Evolutionary conservation across 1,140 invertebrate species (phyloP), one percentile per base, ranked within the genome.

Genomic region (Lerema accius): DNA sequence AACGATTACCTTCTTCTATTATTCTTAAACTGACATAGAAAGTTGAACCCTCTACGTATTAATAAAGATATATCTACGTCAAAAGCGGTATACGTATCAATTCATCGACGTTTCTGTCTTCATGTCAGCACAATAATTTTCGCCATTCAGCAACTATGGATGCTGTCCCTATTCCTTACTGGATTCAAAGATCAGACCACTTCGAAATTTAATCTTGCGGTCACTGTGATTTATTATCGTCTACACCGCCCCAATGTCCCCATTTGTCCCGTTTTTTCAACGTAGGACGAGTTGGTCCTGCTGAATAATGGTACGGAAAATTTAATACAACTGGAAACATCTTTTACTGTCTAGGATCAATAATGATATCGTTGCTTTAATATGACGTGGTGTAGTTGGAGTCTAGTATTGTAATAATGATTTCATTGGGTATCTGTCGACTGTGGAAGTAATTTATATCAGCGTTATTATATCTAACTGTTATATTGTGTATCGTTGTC

Each of bases 151-250:
- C 28, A 7, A 7, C 19, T 42, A 42, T 46, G 19, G 26, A 46
- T 46, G n/a, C 16, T 43, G 15, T 4, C 10, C 10, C 39, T 40
- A 32, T 56, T 56, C 53, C 23, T 56, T 19, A 43, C 40, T 15
- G 23, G 40, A 39, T 42, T 45, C 53, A 14, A 43, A 43, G 53
- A 43, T 56, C 53, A 56, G 40, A 23, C n/a, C 39, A 56, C 53
- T 17, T 56, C 39, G 40, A 56, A 56, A 56, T 56, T 56, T 56
- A 56, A 56, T 56, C 53, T 56, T 45, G 40, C 53, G 53, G 53
- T 43, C 53, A 56, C 53, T 10, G 53, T 56, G 53, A 56, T 56
- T 43, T 56, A 56, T 56, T 45, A 15, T 9, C 28, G 4, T 56
- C 39, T 56, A 14, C 40, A 45, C 19, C n/a, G 6, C 13, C 9